Base-by-base conservation (phyloP, 2,888 invertebrate genomes). In the Agonopterix alstromeriana region DNA sequence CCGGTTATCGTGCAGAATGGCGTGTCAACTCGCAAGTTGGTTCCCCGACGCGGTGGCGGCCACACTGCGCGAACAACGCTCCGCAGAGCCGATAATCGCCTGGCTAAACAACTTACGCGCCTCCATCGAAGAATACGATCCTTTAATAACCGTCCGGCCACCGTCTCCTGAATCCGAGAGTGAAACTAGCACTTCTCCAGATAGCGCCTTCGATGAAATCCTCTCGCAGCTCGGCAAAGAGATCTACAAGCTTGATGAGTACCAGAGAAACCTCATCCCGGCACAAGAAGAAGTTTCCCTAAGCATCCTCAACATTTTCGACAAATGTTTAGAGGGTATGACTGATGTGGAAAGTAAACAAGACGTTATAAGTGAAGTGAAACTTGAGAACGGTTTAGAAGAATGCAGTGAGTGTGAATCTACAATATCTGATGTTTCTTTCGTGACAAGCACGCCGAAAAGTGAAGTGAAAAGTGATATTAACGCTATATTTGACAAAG, bases 1-100 rank as follows among this genome's bases (percentile, higher is more conserved):
- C 84, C 84, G 87, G 86, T 85, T 87, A 84, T 85, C 86, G 76
- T 62, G 68, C 66, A 60, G 63, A 71, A 75, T 58, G 61, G 81
- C 84, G 80, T 82, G 83, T 70, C 84, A 82, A 67, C 74, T 80
- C 65, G 75, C 80, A 75, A 87, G 86, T 87, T 88, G 87, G 86
- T 77, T 88, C 68, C 89, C 89, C 78, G 76, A 71, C 82, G 86
- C 78, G 62, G 83, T 84, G 51, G 82, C 82, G 77, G 76, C 63
- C 53, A 84, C 85, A 82, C 81, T 85, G 67, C 75, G 76, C 69
- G 65, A 70, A 57, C 73, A 73, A 48, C 68, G 73, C 58, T 71
- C 81, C 61, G 72, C 83, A 56, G 73, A 73, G 61, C 80, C 85
- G 40, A 63, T 86, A 17, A 66, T 85, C 72, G 84, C 82, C 48